Percentiles rank a stretch among this genome's conserved stretches.
Evolutionary conservation across 2,797 vertebrate genomes (phyloP).

Genomic region (Discoglossus pictus): DNA sequence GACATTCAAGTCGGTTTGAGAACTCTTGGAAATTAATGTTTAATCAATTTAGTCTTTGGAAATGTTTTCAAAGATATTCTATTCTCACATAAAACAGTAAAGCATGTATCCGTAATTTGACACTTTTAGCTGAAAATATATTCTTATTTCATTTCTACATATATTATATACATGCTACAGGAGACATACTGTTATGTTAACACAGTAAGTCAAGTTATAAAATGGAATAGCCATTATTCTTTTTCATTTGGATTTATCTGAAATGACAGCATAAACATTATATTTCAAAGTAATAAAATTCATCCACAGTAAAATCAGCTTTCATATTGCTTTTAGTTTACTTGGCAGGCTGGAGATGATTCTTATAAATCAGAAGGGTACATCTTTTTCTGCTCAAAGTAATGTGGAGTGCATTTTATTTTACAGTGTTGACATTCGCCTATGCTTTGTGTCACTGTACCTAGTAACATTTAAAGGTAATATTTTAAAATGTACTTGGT

Average conservation of each 20-base stretch:
- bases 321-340: conserved; percentile 47
- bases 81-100: neutral
- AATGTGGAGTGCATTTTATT: conserved; percentile 5
- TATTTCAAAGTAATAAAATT: neutral
- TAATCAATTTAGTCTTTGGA: conserved; percentile 7
- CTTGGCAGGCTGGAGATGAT: conserved; percentile 30
- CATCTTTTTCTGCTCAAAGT: conserved; percentile 8
- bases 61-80: neutral
- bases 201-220: conserved; percentile 25
- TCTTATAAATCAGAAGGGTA: conserved; percentile 37
- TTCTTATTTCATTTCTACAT: too few species aligned
- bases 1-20: too few species aligned
- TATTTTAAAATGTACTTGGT: conserved; percentile 1
- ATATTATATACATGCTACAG: too few species aligned
- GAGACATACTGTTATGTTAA: neutral
- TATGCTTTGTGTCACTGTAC: too few species aligned
- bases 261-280: conserved; percentile 28
- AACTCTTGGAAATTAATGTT: too few species aligned
- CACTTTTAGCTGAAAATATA: too few species aligned
- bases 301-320: conserved; percentile 34
- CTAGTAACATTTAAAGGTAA: too few species aligned
- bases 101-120: too few species aligned
- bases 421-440: conserved; percentile 1
- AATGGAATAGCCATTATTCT: neutral
- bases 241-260: conserved; percentile 24